Evolutionary conservation across 2,797 vertebrate species (phyloP).

Genomic region (Sciaenops ocellatus): DNA sequence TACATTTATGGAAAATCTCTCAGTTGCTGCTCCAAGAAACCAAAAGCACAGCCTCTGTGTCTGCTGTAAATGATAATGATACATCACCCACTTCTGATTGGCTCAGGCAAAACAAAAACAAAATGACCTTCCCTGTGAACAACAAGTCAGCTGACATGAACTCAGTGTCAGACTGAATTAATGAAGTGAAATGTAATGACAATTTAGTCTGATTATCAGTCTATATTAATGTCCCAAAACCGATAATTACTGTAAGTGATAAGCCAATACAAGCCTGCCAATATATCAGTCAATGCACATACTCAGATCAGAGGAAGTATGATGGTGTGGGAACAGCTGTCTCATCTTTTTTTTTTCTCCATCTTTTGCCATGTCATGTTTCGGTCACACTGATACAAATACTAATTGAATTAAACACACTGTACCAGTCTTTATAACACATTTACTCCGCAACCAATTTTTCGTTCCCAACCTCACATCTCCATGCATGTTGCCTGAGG

Average conservation of each 20-base stretch:
- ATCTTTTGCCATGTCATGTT: not conserved
- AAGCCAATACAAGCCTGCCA: not conserved
- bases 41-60: not conserved
- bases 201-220: not conserved
- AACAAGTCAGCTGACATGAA: not conserved
- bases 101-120: not conserved
- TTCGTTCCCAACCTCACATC: slow-evolving; percentile 39
- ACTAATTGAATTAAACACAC: slow-evolving; percentile 15
- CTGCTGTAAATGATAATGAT: not conserved
- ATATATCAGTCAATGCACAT: not conserved
- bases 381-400: slow-evolving; percentile 8
- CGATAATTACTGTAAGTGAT: not conserved
- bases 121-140: not conserved
- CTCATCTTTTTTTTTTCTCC: not conserved
- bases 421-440: slow-evolving; percentile 12
- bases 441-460: slow-evolving; percentile 20
- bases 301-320: not conserved
- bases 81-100: not conserved
- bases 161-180: not conserved
- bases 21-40: not conserved
- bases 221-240: not conserved
- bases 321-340: slow-evolving; percentile 11
- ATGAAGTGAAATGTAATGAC: not conserved
- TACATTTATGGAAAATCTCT: not conserved
- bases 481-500: slow-evolving; percentile 42